Evolutionary conservation across 92 coral and sea anemone species (phyloP).

Genomic region (Actinostola sp.): DNA sequence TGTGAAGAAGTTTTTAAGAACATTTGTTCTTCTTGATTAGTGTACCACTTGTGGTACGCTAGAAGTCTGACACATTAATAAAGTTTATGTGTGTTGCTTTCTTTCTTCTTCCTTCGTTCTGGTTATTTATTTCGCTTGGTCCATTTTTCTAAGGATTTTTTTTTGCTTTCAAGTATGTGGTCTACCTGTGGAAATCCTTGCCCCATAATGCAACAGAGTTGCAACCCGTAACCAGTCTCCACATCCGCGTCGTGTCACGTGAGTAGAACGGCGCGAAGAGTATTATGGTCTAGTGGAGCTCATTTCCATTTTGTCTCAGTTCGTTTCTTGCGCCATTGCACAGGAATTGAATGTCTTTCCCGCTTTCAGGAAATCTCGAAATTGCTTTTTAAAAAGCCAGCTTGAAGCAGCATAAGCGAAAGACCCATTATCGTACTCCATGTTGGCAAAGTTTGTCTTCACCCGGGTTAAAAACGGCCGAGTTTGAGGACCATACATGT

Average conservation of each 20-base stretch:
- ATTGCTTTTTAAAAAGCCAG: slow-evolving; percentile 12
- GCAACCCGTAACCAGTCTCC: slow-evolving; percentile 9
- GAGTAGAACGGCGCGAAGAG: slow-evolving; percentile 57
- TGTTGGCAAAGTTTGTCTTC: slow-evolving; percentile 34
- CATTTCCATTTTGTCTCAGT: slow-evolving; percentile 78
- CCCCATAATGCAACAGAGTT: slow-evolving; percentile 8
- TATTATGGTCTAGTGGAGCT: slow-evolving; percentile 76
- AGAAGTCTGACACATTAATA: no score
- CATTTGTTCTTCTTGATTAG: no score
- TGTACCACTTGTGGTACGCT: no score
- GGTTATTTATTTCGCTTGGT: neutral
- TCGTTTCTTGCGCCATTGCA: slow-evolving; percentile 74
- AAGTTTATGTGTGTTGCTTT: no score
- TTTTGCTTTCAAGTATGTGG: neutral
- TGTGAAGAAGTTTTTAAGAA: no score
- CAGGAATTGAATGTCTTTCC: slow-evolving; percentile 73
- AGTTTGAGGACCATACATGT: slow-evolving; percentile 42
- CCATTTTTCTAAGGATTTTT: neutral
- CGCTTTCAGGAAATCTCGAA: slow-evolving; percentile 75
- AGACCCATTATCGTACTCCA: slow-evolving; percentile 14
- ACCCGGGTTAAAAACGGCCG: slow-evolving; percentile 40
- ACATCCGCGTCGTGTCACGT: slow-evolving; percentile 23
- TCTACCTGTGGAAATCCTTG: slow-evolving; percentile 14
- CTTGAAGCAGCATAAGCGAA: slow-evolving; percentile 4
- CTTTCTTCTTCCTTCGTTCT: neutral